These are phyloP conservation scores for Anas georgica DNA, from an alignment of 2,797 vertebrate species.

Conservation along the genomic window DNA sequence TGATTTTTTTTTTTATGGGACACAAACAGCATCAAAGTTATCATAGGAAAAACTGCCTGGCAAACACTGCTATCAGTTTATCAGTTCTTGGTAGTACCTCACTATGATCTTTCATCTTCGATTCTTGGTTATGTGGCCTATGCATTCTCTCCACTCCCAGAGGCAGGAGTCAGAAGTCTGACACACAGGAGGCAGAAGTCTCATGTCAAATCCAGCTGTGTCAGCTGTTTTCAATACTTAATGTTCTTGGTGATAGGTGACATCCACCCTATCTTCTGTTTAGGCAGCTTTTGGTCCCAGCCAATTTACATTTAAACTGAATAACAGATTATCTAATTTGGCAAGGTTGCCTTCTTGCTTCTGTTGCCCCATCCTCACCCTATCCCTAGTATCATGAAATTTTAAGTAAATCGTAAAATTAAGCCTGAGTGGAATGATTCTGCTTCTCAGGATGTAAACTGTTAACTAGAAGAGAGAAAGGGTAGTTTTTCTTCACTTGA, in stretches of 20 bases:
- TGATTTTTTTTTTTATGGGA: neutral
- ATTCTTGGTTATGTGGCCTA: neutral
- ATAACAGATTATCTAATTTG: neutral
- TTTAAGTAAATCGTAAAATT: neutral
- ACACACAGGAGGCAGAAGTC: neutral
- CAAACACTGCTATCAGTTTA: neutral
- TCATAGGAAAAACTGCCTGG: neutral
- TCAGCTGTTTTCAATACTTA: neutral
- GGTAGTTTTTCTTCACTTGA: neutral
- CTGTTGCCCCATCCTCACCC: neutral
- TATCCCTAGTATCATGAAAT: neutral
- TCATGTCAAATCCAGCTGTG: constrained; percentile 8
- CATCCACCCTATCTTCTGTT: neutral
- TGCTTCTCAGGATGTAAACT: neutral
- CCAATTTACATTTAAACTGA: neutral
- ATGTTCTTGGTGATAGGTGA: neutral
- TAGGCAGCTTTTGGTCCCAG: neutral
- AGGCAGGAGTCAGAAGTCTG: neutral
- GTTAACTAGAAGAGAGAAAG: neutral
- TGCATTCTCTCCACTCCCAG: neutral
- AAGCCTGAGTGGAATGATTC: neutral
- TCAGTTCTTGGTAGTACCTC: neutral
- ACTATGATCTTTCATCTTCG: neutral
- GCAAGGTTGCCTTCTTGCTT: neutral
- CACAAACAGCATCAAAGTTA: neutral